Base-by-base conservation (phyloP, 2,888 invertebrate species). In the Sphecodes monilicornis region DNA sequence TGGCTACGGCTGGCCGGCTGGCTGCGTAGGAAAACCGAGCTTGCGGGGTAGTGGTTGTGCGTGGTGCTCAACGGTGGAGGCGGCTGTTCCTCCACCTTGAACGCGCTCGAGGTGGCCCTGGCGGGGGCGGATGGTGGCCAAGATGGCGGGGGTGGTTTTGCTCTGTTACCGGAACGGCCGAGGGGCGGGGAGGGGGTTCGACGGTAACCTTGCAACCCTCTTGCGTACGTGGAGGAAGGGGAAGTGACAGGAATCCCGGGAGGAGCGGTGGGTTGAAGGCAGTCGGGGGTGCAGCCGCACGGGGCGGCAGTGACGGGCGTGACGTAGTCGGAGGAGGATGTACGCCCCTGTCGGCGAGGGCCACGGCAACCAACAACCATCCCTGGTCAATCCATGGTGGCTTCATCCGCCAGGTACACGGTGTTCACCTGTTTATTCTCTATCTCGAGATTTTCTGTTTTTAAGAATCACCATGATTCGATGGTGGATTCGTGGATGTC, bases 241-340 rank as follows among this genome's bases (percentile, higher is more conserved):
- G 93, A 92, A 92, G 90, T 90, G 92, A 89, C 79, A 87, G 81
- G 79, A 85, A 85, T 85, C 85, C 89, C 82, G 90, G 90, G 90
- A 89, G 90, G 85, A 86, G 86, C 82, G 86, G 90, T 85, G 86
- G 89, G 87, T 86, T 89, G 90, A 91, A 90, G 88, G 90, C 90
- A 89, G 91, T 87, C 89, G 91, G 91, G 92, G 92, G 92, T 92
- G 92, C 92, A 92, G 91, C 91, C 91, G 88, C 88, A 91, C 92
- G 90, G 92, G 91, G 91, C 91, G 91, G 90, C 93, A 94, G 94
- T 94, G 93, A 94, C 94, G 94, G 94, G 94, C 94, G 94, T 94
- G 94, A 94, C 94, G 94, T 94, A 93, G 93, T 91, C 93, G 92
- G 92, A 91, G 94, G 93, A 94, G 93, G 94, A 94, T 94, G 94